phyloP scores from a whole-genome alignment of 30 jellyfish, hydroid and myxozoan species.

The Catostylus mosaicus region DNA sequence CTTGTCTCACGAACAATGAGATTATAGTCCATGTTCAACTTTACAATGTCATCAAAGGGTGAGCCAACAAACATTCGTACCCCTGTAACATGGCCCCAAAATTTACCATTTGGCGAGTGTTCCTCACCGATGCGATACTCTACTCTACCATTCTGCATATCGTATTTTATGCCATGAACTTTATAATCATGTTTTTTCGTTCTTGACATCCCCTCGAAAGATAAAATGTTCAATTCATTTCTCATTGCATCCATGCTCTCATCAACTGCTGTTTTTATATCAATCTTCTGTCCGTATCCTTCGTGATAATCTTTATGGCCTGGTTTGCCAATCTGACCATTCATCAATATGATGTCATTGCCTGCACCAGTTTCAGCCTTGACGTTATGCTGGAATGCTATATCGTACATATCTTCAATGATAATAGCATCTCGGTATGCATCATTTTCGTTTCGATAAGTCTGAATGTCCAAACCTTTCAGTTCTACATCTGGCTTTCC shows the following conservation, averaged over 20 bases:
- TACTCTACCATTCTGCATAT: not conserved
- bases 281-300: constrained; percentile 17
- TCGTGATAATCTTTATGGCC: constrained; percentile 10
- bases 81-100: constrained; percentile 28
- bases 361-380: constrained; percentile 33
- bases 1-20: constrained; percentile 12
- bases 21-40: constrained; percentile 23
- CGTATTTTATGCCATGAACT: constrained; percentile 6
- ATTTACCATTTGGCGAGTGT: not conserved
- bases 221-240: constrained; percentile 12
- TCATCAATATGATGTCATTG: constrained; percentile 29
- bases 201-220: constrained; percentile 37
- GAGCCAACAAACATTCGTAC: constrained; percentile 43
- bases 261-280: constrained; percentile 4
- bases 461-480: constrained; percentile 34
- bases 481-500: constrained; percentile 11
- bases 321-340: constrained; percentile 39
- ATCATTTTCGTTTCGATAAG: constrained; percentile 6
- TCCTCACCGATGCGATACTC: not conserved
- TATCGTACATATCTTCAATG: constrained; percentile 22
- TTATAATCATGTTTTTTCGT: constrained; percentile 1
- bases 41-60: constrained; percentile 36
- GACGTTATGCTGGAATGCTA: constrained; percentile 14
- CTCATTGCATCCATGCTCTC: not conserved
- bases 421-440: not conserved